phyloP scores from a whole-genome alignment of 1,140 invertebrate species.

The Calephelis nemesis region DNA sequence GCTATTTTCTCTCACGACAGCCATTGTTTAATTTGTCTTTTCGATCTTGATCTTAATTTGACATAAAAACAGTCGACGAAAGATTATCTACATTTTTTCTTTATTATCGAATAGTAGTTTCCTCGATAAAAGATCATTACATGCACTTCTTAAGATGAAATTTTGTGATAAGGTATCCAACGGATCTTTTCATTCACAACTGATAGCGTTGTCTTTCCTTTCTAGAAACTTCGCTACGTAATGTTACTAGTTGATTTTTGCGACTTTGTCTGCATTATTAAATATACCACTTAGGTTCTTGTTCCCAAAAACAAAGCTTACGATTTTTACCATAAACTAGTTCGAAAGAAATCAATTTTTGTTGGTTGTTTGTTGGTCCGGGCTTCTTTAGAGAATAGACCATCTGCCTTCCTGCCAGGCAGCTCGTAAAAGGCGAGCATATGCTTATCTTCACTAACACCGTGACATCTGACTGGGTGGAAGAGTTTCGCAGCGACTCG shows the following conservation, averaged over 20 bases:
- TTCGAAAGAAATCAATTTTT: too few species aligned
- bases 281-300: too few species aligned
- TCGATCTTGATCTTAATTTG: slow-evolving; percentile 23
- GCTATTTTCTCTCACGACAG: slow-evolving; percentile 60
- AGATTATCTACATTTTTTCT: slow-evolving; percentile 8
- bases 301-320: too few species aligned
- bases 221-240: background rate
- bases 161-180: background rate
- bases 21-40: slow-evolving; percentile 47
- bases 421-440: too few species aligned
- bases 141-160: slow-evolving; percentile 7
- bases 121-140: slow-evolving; percentile 11
- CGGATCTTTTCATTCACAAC: slow-evolving; percentile 2
- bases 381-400: too few species aligned
- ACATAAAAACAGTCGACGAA: slow-evolving; percentile 6
- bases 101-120: background rate
- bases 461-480: too few species aligned
- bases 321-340: too few species aligned
- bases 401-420: too few species aligned
- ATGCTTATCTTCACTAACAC: too few species aligned
- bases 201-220: background rate
- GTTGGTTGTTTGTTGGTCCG: too few species aligned
- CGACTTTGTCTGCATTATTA: too few species aligned
- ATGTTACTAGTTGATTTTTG: background rate
- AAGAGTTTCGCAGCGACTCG: too few species aligned